Conservation (phyloP, 2,888 invertebrate species). For the Tupiocoris notatus region DNA sequence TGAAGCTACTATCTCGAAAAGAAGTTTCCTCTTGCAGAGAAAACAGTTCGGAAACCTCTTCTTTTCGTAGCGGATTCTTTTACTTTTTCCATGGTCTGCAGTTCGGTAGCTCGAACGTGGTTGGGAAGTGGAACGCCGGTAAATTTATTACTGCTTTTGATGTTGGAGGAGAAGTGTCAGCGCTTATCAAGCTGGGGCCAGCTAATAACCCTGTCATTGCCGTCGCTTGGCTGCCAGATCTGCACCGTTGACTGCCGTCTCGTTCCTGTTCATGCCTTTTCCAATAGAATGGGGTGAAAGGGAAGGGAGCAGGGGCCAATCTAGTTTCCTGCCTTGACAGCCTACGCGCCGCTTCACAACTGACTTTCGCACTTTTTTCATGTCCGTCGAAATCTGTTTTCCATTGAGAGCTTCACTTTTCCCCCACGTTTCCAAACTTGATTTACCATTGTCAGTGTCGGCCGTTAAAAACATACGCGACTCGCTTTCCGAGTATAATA, state of each 20-base stretch:
- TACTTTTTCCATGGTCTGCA: no score
- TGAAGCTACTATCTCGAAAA: no score
- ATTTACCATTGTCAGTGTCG: no score
- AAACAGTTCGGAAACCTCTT: no score
- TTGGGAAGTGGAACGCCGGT: background rate
- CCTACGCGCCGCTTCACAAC: background rate
- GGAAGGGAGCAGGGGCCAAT: background rate
- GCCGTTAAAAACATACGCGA: no score
- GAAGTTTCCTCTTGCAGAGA: no score
- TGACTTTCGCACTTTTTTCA: background rate
- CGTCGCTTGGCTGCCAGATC: constrained; percentile 39
- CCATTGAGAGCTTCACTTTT: background rate
- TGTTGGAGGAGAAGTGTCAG: constrained; percentile 36
- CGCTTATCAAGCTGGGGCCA: constrained; percentile 27
- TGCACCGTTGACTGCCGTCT: background rate
- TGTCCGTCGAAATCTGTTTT: background rate
- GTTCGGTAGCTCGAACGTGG: no score
- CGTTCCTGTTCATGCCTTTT: background rate
- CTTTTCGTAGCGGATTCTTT: no score
- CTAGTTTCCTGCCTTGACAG: background rate
- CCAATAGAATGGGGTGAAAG: background rate
- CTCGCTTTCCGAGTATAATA: no score
- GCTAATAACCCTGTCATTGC: constrained; percentile 39
- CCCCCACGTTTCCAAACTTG: no score
- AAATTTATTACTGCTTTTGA: constrained; percentile 38